Percentiles rank a stretch among this genome's conserved stretches.
phyloP scores from a whole-genome alignment of 2,888 invertebrate species.

The Tinea trinotella region DNA sequence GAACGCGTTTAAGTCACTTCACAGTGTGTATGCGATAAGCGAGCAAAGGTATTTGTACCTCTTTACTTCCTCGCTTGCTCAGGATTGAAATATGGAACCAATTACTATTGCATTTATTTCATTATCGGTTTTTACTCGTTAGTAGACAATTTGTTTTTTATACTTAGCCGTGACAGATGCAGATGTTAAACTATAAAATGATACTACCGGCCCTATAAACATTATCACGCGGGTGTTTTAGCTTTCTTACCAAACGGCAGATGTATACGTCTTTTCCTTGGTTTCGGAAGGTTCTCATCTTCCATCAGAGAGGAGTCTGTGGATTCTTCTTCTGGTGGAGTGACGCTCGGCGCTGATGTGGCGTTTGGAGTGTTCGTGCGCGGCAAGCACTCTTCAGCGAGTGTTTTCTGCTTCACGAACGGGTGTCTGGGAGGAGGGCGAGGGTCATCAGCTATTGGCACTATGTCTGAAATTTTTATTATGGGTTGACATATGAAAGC shows the following conservation, averaged over 20 bases:
- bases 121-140: no score
- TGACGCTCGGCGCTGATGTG: slow-evolving; percentile 34
- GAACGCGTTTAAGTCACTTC: no score
- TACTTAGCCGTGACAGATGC: no score
- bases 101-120: no score
- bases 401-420: slow-evolving; percentile 31
- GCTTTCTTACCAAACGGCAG: slow-evolving; percentile 76
- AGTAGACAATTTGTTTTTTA: no score
- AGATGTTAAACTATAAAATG: no score
- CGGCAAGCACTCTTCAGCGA: slow-evolving; percentile 35
- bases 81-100: no score
- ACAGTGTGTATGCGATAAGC: no score
- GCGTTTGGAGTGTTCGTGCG: not conserved
- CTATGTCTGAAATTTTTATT: slow-evolving; percentile 19
- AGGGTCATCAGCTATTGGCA: slow-evolving; percentile 34
- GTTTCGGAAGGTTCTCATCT: slow-evolving; percentile 67
- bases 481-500: not conserved
- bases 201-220: no score
- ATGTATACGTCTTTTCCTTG: slow-evolving; percentile 75
- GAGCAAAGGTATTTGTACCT: no score
- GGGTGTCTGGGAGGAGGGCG: slow-evolving; percentile 37
- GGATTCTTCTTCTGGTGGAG: slow-evolving; percentile 76
- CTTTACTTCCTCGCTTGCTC: no score
- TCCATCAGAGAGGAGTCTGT: slow-evolving; percentile 80
- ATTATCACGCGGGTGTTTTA: slow-evolving; percentile 66